Conservation (phyloP, 2,888 invertebrate species). For the Hybos culiciformis region DNA sequence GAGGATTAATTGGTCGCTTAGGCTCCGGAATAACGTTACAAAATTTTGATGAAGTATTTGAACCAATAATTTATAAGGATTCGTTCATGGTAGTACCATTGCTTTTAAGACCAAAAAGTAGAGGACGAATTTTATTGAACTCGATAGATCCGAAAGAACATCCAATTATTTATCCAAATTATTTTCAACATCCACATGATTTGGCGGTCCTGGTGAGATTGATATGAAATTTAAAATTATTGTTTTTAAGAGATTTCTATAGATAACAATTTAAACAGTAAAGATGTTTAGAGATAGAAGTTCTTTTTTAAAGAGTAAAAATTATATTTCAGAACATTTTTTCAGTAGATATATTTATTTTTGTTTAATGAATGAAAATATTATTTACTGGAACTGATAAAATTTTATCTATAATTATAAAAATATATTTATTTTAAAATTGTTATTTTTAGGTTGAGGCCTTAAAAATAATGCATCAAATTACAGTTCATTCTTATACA, state of each 20-base stretch:
- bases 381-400: not conserved
- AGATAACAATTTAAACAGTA: too few relatives aligned
- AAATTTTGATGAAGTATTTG: slow-evolving; percentile 53
- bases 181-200: slow-evolving; percentile 60
- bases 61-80: slow-evolving; percentile 53
- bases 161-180: slow-evolving; percentile 81
- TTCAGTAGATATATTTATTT: too few relatives aligned
- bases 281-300: too few relatives aligned
- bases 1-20: slow-evolving; percentile 57
- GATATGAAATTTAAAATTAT: not conserved
- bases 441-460: slow-evolving; percentile 48
- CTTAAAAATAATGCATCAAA: slow-evolving; percentile 49
- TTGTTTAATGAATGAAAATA: too few relatives aligned
- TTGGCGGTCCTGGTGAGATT: slow-evolving; percentile 51
- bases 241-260: not conserved
- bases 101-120: slow-evolving; percentile 57
- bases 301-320: too few relatives aligned
- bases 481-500: slow-evolving; percentile 48
- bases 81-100: slow-evolving; percentile 55
- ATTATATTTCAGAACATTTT: too few relatives aligned
- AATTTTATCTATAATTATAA: not conserved
- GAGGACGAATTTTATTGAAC: slow-evolving; percentile 52
- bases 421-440: slow-evolving; percentile 4
- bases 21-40: slow-evolving; percentile 52
- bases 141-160: slow-evolving; percentile 55